These are phyloP conservation scores for Pterois miles DNA, from an alignment of 2,797 vertebrate genomes.

Conservation along the genomic window DNA sequence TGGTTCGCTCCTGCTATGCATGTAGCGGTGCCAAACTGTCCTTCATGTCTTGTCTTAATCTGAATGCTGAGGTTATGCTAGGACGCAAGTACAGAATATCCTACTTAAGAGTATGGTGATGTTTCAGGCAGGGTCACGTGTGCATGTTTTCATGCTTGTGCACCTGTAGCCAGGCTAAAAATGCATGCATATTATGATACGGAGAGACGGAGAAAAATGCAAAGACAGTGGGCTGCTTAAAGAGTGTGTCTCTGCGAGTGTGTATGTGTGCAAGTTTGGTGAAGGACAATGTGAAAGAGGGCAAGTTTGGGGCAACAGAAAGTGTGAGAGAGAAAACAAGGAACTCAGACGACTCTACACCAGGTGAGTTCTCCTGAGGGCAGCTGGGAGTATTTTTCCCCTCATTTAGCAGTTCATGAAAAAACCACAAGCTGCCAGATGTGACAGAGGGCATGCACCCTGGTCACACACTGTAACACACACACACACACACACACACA, in stretches of 20 bases:
- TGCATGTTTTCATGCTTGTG: conserved; percentile 33
- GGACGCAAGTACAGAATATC: conserved; percentile 23
- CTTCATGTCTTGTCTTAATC: conserved; percentile 56
- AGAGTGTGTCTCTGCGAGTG: not conserved
- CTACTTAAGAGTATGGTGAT: conserved; percentile 11
- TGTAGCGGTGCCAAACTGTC: conserved; percentile 50
- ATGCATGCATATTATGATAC: not conserved
- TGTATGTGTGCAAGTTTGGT: conserved; percentile 6
- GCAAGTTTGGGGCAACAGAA: conserved; percentile 14
- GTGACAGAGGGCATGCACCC: conserved; percentile 70
- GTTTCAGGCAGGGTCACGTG: conserved; percentile 11
- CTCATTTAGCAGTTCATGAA: conserved; percentile 76
- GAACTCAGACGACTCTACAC: conserved; percentile 22
- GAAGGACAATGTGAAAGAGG: conserved; percentile 14
- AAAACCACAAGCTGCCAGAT: conserved; percentile 77
- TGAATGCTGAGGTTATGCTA: conserved; percentile 39
- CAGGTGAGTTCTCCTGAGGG: conserved; percentile 72
- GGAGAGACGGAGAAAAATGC: conserved; percentile 21
- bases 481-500: conserved; percentile 45
- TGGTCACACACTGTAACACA: conserved; percentile 59
- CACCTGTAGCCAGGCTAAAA: not conserved
- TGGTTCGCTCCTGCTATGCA: conserved; percentile 35
- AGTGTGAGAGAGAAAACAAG: conserved; percentile 50
- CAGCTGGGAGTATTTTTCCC: conserved; percentile 80
- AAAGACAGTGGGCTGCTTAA: not conserved